Evolutionary conservation across 2,113 vertebrate species (phyloP).

Genomic region (Gallinago paraguaiae): DNA sequence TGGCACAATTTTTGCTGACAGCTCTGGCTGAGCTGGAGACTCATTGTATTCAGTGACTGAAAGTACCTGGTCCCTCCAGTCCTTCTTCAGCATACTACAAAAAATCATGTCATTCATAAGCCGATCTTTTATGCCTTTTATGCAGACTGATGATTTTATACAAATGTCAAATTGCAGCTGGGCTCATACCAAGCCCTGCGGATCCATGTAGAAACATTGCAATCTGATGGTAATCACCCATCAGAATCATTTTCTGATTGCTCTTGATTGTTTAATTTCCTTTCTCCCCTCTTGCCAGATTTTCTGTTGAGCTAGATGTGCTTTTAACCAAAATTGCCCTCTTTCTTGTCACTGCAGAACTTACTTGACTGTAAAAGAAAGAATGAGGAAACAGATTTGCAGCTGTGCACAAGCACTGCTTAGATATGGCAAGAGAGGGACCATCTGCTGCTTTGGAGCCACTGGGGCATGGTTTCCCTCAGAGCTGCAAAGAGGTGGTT

Average conservation of each 20-base stretch:
- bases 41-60: background rate
- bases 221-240: conserved; percentile 22
- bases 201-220: conserved; percentile 11
- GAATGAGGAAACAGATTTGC: background rate
- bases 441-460: background rate
- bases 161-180: background rate
- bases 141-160: background rate
- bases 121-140: background rate
- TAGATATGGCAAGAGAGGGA: background rate
- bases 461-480: background rate
- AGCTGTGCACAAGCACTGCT: background rate
- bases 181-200: background rate
- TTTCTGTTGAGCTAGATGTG: conserved; percentile 3
- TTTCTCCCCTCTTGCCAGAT: background rate
- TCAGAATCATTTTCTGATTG: conserved; percentile 33
- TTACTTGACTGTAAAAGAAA: background rate
- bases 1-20: background rate
- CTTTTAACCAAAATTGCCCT: conserved; percentile 31
- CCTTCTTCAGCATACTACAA: background rate
- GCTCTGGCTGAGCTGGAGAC: background rate
- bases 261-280: background rate
- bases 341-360: background rate
- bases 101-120: background rate
- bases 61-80: background rate
- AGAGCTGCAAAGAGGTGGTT: background rate